A percentile compares a stretch with the other conserved stretches of the same genome.
Conservation (phyloP, 2,888 invertebrate species). For the Andrena haemorrhoa region DNA sequence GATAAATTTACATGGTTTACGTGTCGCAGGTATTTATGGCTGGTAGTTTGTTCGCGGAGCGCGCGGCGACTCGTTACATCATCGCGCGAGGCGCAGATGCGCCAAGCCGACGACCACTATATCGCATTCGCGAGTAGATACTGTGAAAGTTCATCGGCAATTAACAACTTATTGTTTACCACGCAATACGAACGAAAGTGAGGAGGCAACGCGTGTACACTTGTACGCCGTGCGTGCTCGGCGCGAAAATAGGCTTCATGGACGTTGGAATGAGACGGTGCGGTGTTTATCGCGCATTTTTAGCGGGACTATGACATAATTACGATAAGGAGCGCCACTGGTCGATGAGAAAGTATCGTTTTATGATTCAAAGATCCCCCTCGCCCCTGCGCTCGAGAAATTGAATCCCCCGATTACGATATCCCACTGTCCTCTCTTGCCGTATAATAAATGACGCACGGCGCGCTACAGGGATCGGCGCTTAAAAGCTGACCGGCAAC, state of each 20-base stretch:
- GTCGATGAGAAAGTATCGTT: slow-evolving; percentile 37
- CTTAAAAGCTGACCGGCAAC: slow-evolving; percentile 32
- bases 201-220: background rate
- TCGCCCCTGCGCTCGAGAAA: background rate
- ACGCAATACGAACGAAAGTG: background rate
- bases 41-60: slow-evolving; percentile 46
- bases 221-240: too few species aligned
- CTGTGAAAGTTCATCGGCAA: slow-evolving; percentile 3
- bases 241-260: slow-evolving; percentile 22
- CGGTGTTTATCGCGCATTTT: slow-evolving; percentile 38
- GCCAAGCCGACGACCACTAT: background rate
- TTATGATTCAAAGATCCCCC: slow-evolving; percentile 33
- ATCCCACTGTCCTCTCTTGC: background rate
- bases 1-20: slow-evolving; percentile 68
- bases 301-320: slow-evolving; percentile 44
- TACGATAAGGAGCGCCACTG: slow-evolving; percentile 42
- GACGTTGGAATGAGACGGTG: slow-evolving; percentile 28
- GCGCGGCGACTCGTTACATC: slow-evolving; percentile 64
- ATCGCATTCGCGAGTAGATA: background rate
- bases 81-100: slow-evolving; percentile 43
- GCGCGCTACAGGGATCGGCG: slow-evolving; percentile 25
- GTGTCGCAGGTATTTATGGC: slow-evolving; percentile 55
- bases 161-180: slow-evolving; percentile 40
- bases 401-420: slow-evolving; percentile 43
- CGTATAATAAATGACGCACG: slow-evolving; percentile 29